These are phyloP conservation scores for Ptyas mucosa DNA, from an alignment of 2,113 vertebrate genomes.

Conservation along the genomic window DNA sequence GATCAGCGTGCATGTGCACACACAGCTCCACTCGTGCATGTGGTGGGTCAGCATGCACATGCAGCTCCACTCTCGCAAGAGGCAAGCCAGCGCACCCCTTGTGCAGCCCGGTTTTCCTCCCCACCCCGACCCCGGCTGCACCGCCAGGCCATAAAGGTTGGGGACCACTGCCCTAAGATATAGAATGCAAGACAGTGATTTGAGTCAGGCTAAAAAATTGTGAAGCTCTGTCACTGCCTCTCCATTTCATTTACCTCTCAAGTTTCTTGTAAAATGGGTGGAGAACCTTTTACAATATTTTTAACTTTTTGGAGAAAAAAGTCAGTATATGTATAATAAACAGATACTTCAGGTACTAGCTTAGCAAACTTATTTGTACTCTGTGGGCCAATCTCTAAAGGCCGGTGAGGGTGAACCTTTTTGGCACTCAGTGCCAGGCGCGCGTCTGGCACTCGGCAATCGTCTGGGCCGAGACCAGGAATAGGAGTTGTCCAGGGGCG, in stretches of 20 bases:
- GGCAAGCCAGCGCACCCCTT: rapidly evolving
- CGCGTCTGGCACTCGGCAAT: too few species aligned
- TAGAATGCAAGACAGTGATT: background rate
- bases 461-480: too few species aligned
- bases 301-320: background rate
- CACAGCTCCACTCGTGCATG: too few species aligned
- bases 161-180: background rate
- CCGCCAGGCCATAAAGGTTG: background rate
- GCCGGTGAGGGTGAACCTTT: too few species aligned
- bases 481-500: too few species aligned
- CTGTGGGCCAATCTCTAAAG: background rate
- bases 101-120: background rate
- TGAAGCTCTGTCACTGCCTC: background rate
- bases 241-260: background rate
- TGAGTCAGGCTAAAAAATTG: background rate
- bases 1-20: too few species aligned
- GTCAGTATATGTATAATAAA: background rate
- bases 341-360: background rate
- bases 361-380: background rate
- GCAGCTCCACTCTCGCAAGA: background rate
- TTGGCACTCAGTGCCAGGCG: too few species aligned
- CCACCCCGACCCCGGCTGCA: background rate
- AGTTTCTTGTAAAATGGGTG: background rate
- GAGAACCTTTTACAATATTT: background rate
- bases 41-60: too few species aligned